These are phyloP conservation scores for Yoshiicerus persimilis DNA, from an alignment of 1,140 invertebrate species.

Conservation along the genomic window DNA sequence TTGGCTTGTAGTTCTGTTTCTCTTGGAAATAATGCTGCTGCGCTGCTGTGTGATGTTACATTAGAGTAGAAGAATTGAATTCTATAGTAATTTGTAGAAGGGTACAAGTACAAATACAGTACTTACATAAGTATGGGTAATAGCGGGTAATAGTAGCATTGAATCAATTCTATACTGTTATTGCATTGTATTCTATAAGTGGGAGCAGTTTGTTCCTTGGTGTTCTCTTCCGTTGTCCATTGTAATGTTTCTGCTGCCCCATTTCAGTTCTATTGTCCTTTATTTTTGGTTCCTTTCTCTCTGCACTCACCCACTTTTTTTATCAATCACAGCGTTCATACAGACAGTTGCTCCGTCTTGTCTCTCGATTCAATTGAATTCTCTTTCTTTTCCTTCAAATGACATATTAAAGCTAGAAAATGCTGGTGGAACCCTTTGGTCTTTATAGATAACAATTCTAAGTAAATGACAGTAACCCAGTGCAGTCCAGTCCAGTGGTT, in stretches of 20 bases:
- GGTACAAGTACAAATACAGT: background rate
- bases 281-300: background rate
- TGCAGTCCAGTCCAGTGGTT: background rate
- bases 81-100: background rate
- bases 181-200: background rate
- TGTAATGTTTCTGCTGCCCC: background rate
- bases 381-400: background rate
- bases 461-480: background rate
- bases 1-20: constrained; percentile 15
- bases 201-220: background rate
- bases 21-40: background rate
- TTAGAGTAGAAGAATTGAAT: background rate
- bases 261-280: background rate
- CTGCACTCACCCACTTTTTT: background rate
- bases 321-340: background rate
- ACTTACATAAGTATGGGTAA: background rate
- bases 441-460: background rate
- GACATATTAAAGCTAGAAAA: background rate
- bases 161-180: background rate
- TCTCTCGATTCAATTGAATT: background rate
- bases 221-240: background rate
- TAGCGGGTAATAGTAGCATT: background rate
- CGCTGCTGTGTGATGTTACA: background rate
- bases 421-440: background rate
- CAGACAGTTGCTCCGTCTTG: background rate